Evolutionary conservation across 2,797 vertebrate genomes (phyloP).

Genomic region (Apogon hyalosoma): DNA sequence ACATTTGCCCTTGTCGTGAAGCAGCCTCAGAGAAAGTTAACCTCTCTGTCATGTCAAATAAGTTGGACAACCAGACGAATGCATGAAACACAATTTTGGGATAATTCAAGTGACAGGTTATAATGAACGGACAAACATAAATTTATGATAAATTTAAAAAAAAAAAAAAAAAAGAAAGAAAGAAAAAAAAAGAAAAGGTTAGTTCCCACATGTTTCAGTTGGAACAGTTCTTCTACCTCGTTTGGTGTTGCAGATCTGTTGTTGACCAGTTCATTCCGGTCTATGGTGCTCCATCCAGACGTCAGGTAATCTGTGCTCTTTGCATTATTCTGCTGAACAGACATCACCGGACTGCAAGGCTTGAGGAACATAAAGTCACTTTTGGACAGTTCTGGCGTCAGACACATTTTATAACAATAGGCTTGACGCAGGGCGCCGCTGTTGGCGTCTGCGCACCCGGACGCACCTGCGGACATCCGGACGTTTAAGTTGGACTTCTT

Average conservation of each 20-base stretch:
- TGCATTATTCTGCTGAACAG: constrained; percentile 82
- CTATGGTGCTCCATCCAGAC: constrained; percentile 75
- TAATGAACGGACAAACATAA: no score
- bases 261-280: constrained; percentile 59
- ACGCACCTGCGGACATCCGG: constrained; percentile 71
- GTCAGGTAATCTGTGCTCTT: constrained; percentile 80
- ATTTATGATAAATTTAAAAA: no score
- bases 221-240: constrained; percentile 68
- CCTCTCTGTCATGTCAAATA: constrained; percentile 18
- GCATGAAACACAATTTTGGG: background rate
- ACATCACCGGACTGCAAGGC: constrained; percentile 83
- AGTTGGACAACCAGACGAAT: background rate
- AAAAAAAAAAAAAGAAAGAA: no score
- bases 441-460: constrained; percentile 72
- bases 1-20: constrained; percentile 1
- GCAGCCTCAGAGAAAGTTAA: background rate
- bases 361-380: constrained; percentile 94
- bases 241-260: constrained; percentile 79
- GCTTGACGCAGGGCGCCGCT: constrained; percentile 78
- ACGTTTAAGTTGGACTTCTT: constrained; percentile 85
- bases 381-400: constrained; percentile 89
- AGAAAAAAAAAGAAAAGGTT: no score
- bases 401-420: constrained; percentile 92
- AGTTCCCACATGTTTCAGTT: no score
- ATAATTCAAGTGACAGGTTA: background rate